Evolutionary conservation across 2,888 invertebrate species (phyloP), one percentile per base, ranked within the genome.

Genomic region (Trilocha varians): DNA sequence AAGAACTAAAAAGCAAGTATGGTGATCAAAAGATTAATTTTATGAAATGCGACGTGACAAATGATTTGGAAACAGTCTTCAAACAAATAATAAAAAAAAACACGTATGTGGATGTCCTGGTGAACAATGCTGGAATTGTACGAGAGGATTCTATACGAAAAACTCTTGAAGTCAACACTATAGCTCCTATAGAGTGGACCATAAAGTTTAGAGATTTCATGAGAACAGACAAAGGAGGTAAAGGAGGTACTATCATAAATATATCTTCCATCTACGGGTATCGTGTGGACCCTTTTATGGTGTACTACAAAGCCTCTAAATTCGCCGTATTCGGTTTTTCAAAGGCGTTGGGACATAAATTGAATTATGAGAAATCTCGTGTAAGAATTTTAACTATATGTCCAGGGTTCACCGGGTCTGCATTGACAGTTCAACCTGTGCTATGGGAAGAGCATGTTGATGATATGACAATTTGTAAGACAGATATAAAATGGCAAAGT

Each of bases 221-320:
- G 85, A 70, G 85, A 13, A 74, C 65, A 36, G 72, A 85, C 48
- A 76, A 73, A 15, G 75, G 79, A 1, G 42, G 47, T 0, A 15
- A n/a, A 3, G 42, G 42, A 16, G 90, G 90, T 5, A 76, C 82
- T 2, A 78, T 91, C 35, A 74, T 91, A 13, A 89, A 90, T 59
- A 75, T 89, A 32, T 80, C 51, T 5, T 55, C 55, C 6, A 55
- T 53, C 18, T 50, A 45, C 17, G 55, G 53, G n/a, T 55, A 45
- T 14, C 40, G 44, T 17, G 4, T 40, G 1, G 11, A n/a, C 3
- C 49, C 45, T 11, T 52, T 34, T 16, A 0, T 13, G 3, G 38
- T 44, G 2, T 34, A 43, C 11, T 57, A 57, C 33, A 47, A 48
- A 43, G 87, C 87, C 1, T 86, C 88, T 1, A 88, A 89, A 59